phyloP scores from a whole-genome alignment of 2,888 invertebrate genomes.

The Seira musarum region DNA sequence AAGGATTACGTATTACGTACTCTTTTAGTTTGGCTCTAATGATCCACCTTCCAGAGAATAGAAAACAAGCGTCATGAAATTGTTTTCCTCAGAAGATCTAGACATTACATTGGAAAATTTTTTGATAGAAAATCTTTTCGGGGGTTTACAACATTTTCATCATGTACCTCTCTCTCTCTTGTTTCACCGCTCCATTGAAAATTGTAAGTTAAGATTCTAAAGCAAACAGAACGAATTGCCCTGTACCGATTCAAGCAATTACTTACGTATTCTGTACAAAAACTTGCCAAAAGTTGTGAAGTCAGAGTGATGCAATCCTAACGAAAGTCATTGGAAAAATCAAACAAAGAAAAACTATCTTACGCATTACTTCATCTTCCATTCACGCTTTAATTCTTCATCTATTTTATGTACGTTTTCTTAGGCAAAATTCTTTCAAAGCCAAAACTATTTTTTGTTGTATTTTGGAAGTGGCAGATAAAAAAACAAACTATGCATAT shows the following conservation, averaged over 20 bases:
- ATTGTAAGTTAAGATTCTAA: no score
- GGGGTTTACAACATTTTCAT: no score
- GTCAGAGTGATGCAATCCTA: no score
- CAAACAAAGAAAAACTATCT: no score
- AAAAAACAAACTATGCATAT: constrained; percentile 23
- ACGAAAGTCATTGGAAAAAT: no score
- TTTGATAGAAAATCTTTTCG: not conserved
- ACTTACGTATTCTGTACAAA: constrained; percentile 18
- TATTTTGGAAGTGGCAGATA: not conserved
- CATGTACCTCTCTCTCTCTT: no score
- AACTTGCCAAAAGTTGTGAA: no score
- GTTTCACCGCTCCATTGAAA: no score
- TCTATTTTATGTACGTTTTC: no score
- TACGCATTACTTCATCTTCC: not conserved
- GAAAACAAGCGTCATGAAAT: not conserved
- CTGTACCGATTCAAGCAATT: constrained; percentile 22
- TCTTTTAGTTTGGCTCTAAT: not conserved
- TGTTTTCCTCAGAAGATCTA: not conserved
- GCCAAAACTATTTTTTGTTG: no score
- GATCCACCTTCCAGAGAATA: not conserved
- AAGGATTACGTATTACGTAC: not conserved
- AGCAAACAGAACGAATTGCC: no score
- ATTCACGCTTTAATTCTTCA: not conserved
- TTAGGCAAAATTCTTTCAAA: no score
- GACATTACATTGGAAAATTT: not conserved